Base-by-base conservation (phyloP, 2,888 invertebrate genomes). In the Meiosimyza decipiens region DNA sequence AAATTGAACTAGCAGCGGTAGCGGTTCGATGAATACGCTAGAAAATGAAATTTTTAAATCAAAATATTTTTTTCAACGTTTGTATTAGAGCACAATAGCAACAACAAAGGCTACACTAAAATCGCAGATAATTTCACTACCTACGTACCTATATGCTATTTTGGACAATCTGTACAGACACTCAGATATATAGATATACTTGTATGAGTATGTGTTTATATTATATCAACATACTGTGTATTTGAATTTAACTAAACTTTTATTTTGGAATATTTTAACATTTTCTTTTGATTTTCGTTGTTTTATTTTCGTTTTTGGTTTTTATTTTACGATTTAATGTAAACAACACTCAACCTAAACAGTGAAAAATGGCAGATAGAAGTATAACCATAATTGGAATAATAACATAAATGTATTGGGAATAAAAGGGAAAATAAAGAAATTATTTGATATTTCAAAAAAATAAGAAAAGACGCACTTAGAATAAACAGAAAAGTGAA, bases 101-200 rank as follows among this genome's bases (percentile, higher is more conserved):
- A 66, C 40, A 52, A 51, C 69, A 69, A 22, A 15, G 1, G 18
- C 49, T 51, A 50, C 51, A 69, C 51, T 60, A 60, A 54, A 63
- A 62, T 52, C 52, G 40, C 9, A 70, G 52, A 62, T 63, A 69
- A 40, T 47, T 70, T 63, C 28, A 52, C 47, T 62, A 54, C 54
- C 70, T 70, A 63, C 52, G 63, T 13, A 60, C 40, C 63, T 63
- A 62, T 40, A n/a, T 40, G 62, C 70, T 70, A 70, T 68, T 70
- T 54, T 52, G 63, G 54, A 70, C 54, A 16, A 47, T 54, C 52
- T 22, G 22, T 22, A 47, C 60, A 69, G 15, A 28, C 22, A 18
- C 47, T 50, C 18, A 67, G 18, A 47, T 51, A 40, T 40, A 9
- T 40, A 40, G 40, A 40, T 40, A 40, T 9, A 40, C 40, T 7